Base-by-base conservation (phyloP, 2,888 invertebrate species). In the Pseudococcus viburni region DNA sequence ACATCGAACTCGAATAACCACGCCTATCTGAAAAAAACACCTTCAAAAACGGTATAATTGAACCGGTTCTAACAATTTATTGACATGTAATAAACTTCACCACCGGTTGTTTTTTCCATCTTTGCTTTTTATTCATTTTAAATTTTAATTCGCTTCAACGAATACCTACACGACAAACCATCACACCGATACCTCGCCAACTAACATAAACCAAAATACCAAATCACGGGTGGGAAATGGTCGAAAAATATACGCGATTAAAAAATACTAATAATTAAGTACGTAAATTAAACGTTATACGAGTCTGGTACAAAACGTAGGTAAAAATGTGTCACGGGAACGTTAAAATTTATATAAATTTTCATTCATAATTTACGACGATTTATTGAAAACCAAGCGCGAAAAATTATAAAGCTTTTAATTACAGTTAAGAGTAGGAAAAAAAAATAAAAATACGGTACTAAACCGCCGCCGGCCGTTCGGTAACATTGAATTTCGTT, bases 381-480 rank as follows among this genome's bases (percentile, higher is more conserved):
- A 83, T 83, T 83, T 83, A 83, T 83, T 83, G 80, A 83, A 83
- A 83, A 83, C 39, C 19, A 83, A 83, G 80, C 46, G 80, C 77
- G 46, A 83, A 83, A 83, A 83, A 83, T 83, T 83, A 83, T 83
- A 83, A 77, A 83, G 33, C 39, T 85, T 85, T 85, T 85, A 55
- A 59, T 85, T 85, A 42, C 55, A 26, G 59, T 39, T 64, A 64
- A 85, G 33, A 84, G 55, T 46, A 26, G 55, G 15, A 22, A n/a
- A 55, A 51, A 84, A 84, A 42, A 42, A 42, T 42, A 42, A 42
- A 42, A 84, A 84, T 48, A 12, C n/a, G 7, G n/a, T 39, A 85
- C 46, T n/a, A 39, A 77, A 77, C 39, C 73, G 80, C 33, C 77
- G 84, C 22, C 33, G 85, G 59, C 39, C 33, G 17, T 85, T 85